Percentiles rank a stretch among this genome's conserved stretches.
Evolutionary conservation across 2,797 vertebrate genomes (phyloP).

Genomic region (Kryptolebias ocellatus): DNA sequence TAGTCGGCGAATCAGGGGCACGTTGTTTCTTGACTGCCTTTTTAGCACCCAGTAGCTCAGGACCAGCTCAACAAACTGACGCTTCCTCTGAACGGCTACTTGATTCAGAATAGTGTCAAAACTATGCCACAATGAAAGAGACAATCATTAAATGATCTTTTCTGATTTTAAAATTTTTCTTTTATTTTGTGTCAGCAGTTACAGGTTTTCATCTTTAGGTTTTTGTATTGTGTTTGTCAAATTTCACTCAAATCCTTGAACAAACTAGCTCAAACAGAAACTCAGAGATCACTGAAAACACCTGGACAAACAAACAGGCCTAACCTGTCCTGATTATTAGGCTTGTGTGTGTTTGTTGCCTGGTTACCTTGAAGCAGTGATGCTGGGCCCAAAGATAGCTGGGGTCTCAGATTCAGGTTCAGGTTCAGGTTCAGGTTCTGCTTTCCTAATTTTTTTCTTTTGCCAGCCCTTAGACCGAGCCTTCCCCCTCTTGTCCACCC

Average conservation of each 20-base stretch:
- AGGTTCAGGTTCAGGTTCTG: constrained; percentile 77
- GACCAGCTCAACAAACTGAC: constrained; percentile 91
- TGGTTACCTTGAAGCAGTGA: constrained; percentile 93
- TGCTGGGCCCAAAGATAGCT: constrained; percentile 88
- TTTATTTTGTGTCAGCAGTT: no score
- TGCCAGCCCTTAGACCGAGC: constrained; percentile 69
- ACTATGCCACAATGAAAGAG: constrained; percentile 70
- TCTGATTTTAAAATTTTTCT: no score
- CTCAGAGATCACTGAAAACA: background rate
- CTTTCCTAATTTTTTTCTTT: constrained; percentile 88
- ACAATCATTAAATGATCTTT: background rate
- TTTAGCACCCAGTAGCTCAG: constrained; percentile 98
- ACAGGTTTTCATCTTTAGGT: background rate
- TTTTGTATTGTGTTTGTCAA: background rate
- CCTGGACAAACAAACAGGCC: no score
- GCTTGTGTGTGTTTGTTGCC: background rate
- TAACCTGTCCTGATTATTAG: no score
- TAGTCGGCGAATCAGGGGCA: constrained; percentile 93
- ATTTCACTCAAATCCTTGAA: background rate
- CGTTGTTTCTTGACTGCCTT: constrained; percentile 94
- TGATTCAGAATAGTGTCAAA: constrained; percentile 96
- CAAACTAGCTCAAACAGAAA: background rate
- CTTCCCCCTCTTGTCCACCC: constrained; percentile 83
- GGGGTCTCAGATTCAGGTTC: constrained; percentile 84
- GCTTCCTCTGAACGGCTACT: constrained; percentile 96